A percentile compares a stretch with the other conserved stretches of the same genome.
Evolutionary conservation across 2,797 vertebrate genomes (phyloP).

Genomic region (Pseudochaenichthys georgianus): DNA sequence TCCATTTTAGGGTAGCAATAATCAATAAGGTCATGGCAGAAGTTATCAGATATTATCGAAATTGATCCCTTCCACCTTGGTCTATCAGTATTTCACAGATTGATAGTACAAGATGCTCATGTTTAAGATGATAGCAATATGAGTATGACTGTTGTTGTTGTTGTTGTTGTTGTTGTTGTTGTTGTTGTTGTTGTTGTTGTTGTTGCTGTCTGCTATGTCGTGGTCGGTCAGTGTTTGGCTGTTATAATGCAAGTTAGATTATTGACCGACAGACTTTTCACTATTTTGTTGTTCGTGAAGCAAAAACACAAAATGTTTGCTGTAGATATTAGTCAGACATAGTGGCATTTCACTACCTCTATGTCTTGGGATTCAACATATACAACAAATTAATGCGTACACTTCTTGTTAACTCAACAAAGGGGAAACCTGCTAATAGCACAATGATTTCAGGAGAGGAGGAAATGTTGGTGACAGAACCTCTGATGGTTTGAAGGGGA

Average conservation of each 20-base stretch:
- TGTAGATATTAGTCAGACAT: background rate
- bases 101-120: background rate
- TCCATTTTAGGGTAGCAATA: background rate
- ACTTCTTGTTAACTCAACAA: background rate
- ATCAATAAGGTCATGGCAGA: background rate
- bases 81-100: background rate
- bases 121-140: background rate
- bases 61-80: background rate
- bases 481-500: slow-evolving; percentile 3
- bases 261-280: background rate
- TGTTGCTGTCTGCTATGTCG: background rate
- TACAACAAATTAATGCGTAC: background rate
- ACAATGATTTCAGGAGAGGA: background rate
- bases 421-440: background rate
- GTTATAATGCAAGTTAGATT: background rate
- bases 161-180: too few species aligned
- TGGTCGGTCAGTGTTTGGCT: background rate
- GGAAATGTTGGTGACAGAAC: background rate
- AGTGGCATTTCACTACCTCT: background rate
- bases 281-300: background rate
- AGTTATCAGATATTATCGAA: background rate
- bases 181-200: too few species aligned
- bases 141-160: too few species aligned
- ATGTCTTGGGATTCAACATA: background rate
- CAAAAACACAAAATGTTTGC: background rate